Conservation (phyloP, 2,113 vertebrate genomes). For the Upupa epops region DNA sequence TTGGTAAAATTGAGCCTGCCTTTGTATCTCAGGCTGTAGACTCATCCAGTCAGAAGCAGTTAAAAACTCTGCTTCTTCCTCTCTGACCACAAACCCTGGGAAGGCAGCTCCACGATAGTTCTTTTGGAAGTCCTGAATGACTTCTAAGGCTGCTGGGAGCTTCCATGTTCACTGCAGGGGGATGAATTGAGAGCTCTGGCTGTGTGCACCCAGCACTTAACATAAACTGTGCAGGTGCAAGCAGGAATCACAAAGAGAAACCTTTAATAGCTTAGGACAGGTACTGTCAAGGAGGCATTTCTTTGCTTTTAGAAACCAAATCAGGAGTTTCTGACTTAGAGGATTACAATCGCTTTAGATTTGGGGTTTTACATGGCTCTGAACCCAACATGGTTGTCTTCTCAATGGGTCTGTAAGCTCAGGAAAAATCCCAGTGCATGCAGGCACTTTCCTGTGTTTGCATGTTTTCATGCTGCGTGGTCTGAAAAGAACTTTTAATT, state of each 20-base stretch:
- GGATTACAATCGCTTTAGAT: not conserved
- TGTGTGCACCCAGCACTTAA: fast-evolving
- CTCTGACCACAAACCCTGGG: not conserved
- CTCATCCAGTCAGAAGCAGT: not conserved
- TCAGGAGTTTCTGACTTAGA: not conserved
- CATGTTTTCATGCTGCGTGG: not conserved
- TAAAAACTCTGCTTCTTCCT: not conserved
- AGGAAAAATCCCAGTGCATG: not conserved
- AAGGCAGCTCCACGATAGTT: not conserved
- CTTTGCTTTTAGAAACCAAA: not conserved
- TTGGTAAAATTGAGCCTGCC: slow-evolving; percentile 72
- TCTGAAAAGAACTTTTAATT: not conserved
- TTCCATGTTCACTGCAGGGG: not conserved
- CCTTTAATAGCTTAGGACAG: not conserved
- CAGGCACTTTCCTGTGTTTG: not conserved
- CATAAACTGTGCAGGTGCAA: fast-evolving
- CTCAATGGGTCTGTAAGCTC: not conserved
- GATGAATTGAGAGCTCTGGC: not conserved
- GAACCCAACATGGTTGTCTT: not conserved
- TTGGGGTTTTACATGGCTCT: not conserved
- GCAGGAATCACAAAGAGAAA: not conserved
- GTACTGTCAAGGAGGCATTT: not conserved
- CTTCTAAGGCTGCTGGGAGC: not conserved
- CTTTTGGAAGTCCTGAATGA: not conserved
- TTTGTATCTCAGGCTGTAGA: not conserved